These are phyloP conservation scores for Sebastes itinus DNA, from an alignment of 2,797 vertebrate species.

Conservation along the genomic window DNA sequence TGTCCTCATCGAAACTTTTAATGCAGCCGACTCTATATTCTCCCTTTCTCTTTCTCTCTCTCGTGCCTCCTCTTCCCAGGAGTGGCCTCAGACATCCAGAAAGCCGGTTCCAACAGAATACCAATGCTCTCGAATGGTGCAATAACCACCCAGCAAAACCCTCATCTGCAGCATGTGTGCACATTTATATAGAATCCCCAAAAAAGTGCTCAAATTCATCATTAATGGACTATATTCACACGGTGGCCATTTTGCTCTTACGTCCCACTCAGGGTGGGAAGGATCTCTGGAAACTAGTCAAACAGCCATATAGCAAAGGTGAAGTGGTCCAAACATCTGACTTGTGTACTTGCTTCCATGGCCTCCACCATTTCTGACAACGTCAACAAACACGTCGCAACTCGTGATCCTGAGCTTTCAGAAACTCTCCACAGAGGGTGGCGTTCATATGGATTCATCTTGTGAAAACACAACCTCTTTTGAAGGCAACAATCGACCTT, in stretches of 20 bases:
- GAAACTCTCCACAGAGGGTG: no score
- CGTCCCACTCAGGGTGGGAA: no score
- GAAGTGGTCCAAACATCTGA: no score
- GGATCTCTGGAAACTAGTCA: not conserved
- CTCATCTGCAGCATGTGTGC: constrained; percentile 8
- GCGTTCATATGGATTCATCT: no score
- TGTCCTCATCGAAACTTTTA: constrained; percentile 53
- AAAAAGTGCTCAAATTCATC: constrained; percentile 28
- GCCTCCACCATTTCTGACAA: no score
- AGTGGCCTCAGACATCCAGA: constrained; percentile 43
- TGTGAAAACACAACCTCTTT: no score
- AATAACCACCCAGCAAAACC: constrained; percentile 23
- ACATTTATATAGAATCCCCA: constrained; percentile 17
- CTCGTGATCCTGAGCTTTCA: no score
- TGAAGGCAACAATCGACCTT: no score
- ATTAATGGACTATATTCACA: constrained; percentile 4
- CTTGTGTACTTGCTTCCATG: no score
- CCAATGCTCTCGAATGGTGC: constrained; percentile 29
- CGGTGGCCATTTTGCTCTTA: no score
- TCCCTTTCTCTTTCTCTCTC: constrained; percentile 1
- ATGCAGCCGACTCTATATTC: constrained; percentile 38
- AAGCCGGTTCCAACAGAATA: constrained; percentile 40
- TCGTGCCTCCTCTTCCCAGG: constrained; percentile 22
- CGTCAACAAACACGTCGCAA: no score
- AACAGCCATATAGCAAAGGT: no score